These are phyloP conservation scores for Calephelis nemesis DNA, from an alignment of 1,140 invertebrate genomes.

Conservation along the genomic window DNA sequence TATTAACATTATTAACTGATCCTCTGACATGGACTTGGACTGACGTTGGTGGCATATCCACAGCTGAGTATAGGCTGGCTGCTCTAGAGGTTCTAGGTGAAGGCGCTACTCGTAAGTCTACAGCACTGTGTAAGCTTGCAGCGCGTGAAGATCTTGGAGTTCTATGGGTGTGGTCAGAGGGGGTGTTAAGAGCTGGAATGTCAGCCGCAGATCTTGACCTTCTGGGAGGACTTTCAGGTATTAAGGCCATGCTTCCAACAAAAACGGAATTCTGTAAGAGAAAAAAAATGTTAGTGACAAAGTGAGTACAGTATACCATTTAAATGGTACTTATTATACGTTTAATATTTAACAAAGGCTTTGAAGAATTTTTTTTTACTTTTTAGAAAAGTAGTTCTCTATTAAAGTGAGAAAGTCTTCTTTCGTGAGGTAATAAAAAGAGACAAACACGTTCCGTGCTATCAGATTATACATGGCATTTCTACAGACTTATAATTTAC, in stretches of 20 bases:
- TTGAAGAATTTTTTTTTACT: too few relatives aligned
- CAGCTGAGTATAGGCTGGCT: slow-evolving; percentile 60
- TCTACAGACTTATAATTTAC: too few relatives aligned
- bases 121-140: slow-evolving; percentile 65
- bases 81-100: slow-evolving; percentile 63
- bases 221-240: slow-evolving; percentile 82
- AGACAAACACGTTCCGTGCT: too few relatives aligned
- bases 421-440: too few relatives aligned
- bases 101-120: slow-evolving; percentile 58
- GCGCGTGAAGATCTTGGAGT: slow-evolving; percentile 61
- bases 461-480: too few relatives aligned
- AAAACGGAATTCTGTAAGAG: slow-evolving; percentile 89
- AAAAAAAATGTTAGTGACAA: slow-evolving; percentile 28
- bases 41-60: slow-evolving; percentile 57
- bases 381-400: too few relatives aligned
- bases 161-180: slow-evolving; percentile 64
- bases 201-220: slow-evolving; percentile 91
- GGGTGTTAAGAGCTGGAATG: slow-evolving; percentile 85
- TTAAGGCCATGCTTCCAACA: slow-evolving; percentile 83
- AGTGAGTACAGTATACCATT: neutral
- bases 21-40: slow-evolving; percentile 67
- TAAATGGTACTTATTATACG: too few relatives aligned
- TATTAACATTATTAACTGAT: slow-evolving; percentile 54
- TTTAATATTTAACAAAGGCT: too few relatives aligned
- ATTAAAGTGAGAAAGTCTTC: too few relatives aligned